Conservation (phyloP, 2,113 vertebrate species). For the Antennarius striatus region DNA sequence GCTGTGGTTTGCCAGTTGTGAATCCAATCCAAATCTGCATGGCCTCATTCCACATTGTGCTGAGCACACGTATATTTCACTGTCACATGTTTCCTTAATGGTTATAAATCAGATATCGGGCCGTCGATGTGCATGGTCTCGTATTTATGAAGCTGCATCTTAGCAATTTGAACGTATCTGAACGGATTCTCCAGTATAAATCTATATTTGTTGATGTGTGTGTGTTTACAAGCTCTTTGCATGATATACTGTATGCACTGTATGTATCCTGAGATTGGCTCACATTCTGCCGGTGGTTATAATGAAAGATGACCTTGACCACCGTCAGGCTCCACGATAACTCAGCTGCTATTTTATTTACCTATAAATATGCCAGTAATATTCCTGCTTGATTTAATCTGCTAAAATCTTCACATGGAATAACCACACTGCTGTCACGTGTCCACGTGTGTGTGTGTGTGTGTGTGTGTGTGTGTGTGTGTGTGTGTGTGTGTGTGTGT, state of each 20-base stretch:
- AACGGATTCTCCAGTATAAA: constrained; percentile 1
- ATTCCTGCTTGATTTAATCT: constrained; percentile 56
- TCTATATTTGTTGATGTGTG: constrained; percentile 22
- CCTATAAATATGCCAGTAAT: constrained; percentile 60
- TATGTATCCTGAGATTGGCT: constrained; percentile 29
- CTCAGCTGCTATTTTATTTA: constrained; percentile 62
- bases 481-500: background rate
- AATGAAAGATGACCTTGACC: constrained; percentile 71
- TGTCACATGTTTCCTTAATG: constrained; percentile 21
- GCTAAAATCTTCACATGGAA: constrained; percentile 52
- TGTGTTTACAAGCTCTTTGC: background rate
- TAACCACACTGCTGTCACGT: constrained; percentile 32
- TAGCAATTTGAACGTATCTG: background rate
- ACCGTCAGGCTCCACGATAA: constrained; percentile 55
- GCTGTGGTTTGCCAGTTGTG: constrained; percentile 34
- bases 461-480: constrained; percentile 14
- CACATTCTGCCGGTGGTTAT: constrained; percentile 39
- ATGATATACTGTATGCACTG: constrained; percentile 1
- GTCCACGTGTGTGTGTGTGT: constrained; percentile 16
- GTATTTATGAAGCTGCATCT: constrained; percentile 18
- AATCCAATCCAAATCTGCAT: constrained; percentile 55
- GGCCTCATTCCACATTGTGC: constrained; percentile 42
- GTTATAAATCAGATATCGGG: constrained; percentile 19
- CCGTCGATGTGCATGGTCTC: constrained; percentile 48
- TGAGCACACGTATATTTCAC: constrained; percentile 17